Percentiles rank a stretch among this genome's conserved stretches.
These are phyloP conservation scores for Hybos culiciformis DNA, from an alignment of 2,888 invertebrate species.

Conservation along the genomic window DNA sequence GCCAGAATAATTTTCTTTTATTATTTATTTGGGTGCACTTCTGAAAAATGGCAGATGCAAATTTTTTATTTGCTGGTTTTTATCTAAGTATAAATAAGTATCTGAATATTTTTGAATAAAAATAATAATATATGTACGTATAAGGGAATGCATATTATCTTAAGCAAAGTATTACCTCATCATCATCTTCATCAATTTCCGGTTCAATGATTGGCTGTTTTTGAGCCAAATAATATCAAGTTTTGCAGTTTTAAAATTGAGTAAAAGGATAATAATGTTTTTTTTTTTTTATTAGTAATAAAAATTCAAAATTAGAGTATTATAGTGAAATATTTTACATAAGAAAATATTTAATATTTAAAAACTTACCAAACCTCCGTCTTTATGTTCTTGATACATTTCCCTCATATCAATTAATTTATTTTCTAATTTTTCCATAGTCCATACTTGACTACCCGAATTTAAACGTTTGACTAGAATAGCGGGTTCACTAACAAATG, in stretches of 20 bases:
- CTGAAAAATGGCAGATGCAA: too few species aligned
- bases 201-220: slow-evolving; percentile 16
- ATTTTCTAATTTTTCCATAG: slow-evolving; percentile 96
- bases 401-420: slow-evolving; percentile 98
- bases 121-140: background rate
- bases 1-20: too few species aligned
- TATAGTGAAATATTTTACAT: background rate
- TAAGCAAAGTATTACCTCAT: slow-evolving; percentile 30
- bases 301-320: background rate
- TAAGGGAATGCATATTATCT: background rate
- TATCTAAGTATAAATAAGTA: background rate
- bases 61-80: background rate
- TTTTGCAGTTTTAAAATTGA: background rate
- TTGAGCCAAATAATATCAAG: background rate
- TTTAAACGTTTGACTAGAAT: slow-evolving; percentile 80
- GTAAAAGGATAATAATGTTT: background rate
- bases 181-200: slow-evolving; percentile 30
- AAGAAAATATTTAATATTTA: too few species aligned
- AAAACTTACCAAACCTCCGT: slow-evolving; percentile 33
- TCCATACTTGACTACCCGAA: slow-evolving; percentile 89
- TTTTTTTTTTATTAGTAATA: too few species aligned
- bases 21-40: too few species aligned
- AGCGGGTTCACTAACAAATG: slow-evolving; percentile 95
- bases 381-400: slow-evolving; percentile 81
- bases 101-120: background rate